Base-by-base conservation (phyloP, 2,888 invertebrate genomes). In the Eilema depressum region DNA sequence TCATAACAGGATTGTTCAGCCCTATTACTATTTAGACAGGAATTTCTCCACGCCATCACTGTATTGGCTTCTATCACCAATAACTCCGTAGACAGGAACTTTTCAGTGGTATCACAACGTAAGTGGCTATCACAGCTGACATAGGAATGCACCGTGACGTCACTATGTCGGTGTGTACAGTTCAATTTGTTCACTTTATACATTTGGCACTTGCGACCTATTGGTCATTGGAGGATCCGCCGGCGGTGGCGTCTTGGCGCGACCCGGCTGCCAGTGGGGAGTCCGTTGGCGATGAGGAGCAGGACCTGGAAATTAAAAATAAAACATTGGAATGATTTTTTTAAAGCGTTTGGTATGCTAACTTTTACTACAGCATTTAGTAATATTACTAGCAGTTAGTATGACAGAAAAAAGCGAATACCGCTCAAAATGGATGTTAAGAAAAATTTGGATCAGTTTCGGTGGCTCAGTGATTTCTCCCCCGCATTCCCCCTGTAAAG, bases 241-340 rank as follows among this genome's bases (percentile, higher is more conserved):
- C 79, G 11, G 89, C 79, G 4, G 82, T 83, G 12, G 76, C 74
- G 41, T 89, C 91, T 23, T 78, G 85, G 23, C 87, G 82, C n/a
- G 88, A 84, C n/a, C n/a, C n/a, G n/a, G n/a, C n/a, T n/a, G n/a
- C n/a, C n/a, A n/a, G n/a, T n/a, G n/a, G n/a, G 25, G 81, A 65
- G 71, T 89, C 89, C 33, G 87, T 76, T 0, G 91, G 88, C 0
- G 92, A 86, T 1, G 89, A 87, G 2, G 86, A 75, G 75, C 91
- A 91, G n/a, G 93, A 90, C 71, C 93, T 92, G 85, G 7, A 74
- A 70, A 30, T 30, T 25, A 3, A 25, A 63, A 7, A 62, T n/a
- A 37, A 37, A 20, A n/a, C n/a, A n/a, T n/a, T n/a, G n/a, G n/a
- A n/a, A n/a, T n/a, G n/a, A n/a, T n/a, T n/a, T n/a, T n/a, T n/a